Conservation (phyloP, 1,140 invertebrate species). For the Trialeurodes vaporariorum region DNA sequence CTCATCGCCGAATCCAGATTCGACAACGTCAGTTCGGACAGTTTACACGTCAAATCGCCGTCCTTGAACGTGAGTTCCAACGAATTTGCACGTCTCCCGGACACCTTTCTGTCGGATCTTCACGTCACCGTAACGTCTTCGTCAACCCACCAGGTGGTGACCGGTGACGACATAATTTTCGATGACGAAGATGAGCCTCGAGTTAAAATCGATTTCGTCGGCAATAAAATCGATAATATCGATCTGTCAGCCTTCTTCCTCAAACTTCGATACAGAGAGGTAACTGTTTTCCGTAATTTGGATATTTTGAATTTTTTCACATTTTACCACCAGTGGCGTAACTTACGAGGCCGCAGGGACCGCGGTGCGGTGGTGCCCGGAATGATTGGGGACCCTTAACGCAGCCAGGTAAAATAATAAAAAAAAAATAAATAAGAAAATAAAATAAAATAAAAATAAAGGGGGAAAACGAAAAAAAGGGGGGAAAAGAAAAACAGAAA, state of each 20-base stretch:
- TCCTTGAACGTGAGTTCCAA: not conserved
- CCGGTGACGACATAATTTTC: not conserved
- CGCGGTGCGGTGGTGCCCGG: no score
- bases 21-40: not conserved
- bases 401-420: no score
- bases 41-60: not conserved
- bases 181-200: not conserved
- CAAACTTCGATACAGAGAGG: not conserved
- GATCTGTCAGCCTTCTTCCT: not conserved
- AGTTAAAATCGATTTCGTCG: not conserved
- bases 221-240: not conserved
- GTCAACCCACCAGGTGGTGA: no score
- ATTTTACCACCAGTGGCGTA: no score
- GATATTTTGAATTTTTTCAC: no score
- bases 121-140: not conserved
- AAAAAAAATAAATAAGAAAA: no score
- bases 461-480: no score
- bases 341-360: no score
- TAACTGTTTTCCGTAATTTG: no score
- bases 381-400: no score
- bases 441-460: no score
- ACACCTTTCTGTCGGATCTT: not conserved
- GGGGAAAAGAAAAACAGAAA: no score
- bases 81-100: not conserved
- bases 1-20: not conserved